Evolutionary conservation across 1,140 invertebrate species (phyloP), one percentile per base, ranked within the genome.

Genomic region (Drosophila triauraria): DNA sequence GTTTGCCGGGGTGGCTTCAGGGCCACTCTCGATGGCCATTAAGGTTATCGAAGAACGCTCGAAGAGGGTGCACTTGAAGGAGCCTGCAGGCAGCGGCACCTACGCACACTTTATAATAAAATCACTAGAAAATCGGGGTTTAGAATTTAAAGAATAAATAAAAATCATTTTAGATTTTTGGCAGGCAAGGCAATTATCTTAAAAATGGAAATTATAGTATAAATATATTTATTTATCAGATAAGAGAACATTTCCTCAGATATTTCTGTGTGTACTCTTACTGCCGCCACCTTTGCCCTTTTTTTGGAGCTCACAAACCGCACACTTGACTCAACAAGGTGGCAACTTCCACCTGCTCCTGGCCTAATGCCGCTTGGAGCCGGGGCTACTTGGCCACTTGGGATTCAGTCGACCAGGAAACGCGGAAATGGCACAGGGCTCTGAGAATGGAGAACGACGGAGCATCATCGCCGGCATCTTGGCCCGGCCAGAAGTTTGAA

Each of bases 1-100:
- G 47, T 30, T 15, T 47, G 61, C 23, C 38, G 17, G 27, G n/a
- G 32, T 35, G 35, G 46, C 51, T 46, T 63, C 69, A 58, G 46
- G 72, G 61, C 65, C 65, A 65, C 84, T 60, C 84, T 88, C 80
- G 75, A 87, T 87, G 80, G 80, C 84, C 84, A 88, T 88, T 87
- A 88, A 83, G 84, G 83, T 88, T 68, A 87, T 88, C 84, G 84
- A 87, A 88, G 84, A 83, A 71, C 60, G 80, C 80, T 87, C 80
- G 43, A 87, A 83, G 77, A 76, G 71, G 57, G 48, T 60, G 68
- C 72, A 83, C 84, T 88, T 75, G 59, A 87, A 74, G 75, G 67
- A 48, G 75, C 51, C 65, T 71, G 80, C 43, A 35, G 44, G n/a
- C 38, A n/a, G 30, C 54, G 4, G 2, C 17, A n/a, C 51, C 32